Evolutionary conservation across 2,113 vertebrate genomes (phyloP).

Genomic region (Balaeniceps rex): DNA sequence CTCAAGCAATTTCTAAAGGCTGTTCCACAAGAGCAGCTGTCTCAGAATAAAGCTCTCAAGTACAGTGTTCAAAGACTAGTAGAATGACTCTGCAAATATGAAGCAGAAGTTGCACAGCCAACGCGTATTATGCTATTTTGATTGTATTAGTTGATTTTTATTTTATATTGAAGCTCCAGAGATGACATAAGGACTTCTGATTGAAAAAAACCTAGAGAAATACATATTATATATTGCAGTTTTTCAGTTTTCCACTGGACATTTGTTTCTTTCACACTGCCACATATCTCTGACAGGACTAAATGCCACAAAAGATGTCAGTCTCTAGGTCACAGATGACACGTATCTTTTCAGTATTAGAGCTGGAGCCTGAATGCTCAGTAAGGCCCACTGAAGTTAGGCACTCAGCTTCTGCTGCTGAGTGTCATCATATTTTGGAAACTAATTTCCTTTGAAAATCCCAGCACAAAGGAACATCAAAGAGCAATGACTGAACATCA

Average conservation of each 20-base stretch:
- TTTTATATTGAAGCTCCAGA: background rate
- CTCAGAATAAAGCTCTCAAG: background rate
- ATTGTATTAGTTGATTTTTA: background rate
- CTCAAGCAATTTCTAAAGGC: background rate
- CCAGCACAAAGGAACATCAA: slow-evolving; percentile 21
- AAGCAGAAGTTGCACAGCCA: background rate
- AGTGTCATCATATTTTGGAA: background rate
- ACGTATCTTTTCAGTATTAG: background rate
- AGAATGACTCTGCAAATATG: background rate
- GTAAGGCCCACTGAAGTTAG: background rate
- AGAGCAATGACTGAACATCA: background rate
- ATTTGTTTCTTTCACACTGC: background rate
- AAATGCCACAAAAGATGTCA: background rate
- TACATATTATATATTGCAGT: background rate
- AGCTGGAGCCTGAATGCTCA: background rate
- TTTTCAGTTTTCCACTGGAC: background rate
- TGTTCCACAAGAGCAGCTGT: background rate
- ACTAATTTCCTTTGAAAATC: slow-evolving; percentile 45
- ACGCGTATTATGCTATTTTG: background rate
- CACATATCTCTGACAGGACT: background rate
- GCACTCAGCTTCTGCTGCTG: background rate
- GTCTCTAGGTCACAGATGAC: background rate
- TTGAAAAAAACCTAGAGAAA: background rate
- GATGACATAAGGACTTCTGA: background rate
- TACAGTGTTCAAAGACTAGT: background rate